A percentile compares a stretch with the other conserved stretches of the same genome.
Conservation (phyloP, 2,113 vertebrate genomes). For the Chaetura pelagica region DNA sequence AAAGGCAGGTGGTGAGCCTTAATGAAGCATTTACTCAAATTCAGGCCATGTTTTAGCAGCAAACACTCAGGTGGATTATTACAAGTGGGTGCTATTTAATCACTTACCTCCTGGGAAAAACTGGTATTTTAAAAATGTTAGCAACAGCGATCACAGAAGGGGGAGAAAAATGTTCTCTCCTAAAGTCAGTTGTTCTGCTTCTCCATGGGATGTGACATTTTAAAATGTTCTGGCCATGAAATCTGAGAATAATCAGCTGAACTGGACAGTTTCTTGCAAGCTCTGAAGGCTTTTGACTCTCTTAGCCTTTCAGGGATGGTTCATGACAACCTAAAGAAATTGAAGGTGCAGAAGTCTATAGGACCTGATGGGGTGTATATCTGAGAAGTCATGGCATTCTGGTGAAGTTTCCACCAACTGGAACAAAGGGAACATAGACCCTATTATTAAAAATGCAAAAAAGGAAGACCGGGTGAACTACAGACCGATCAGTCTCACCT, state of each 20-base stretch:
- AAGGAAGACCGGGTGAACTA: too few relatives aligned
- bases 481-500: too few relatives aligned
- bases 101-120: slow-evolving; percentile 32
- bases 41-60: slow-evolving; percentile 14
- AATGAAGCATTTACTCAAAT: slow-evolving; percentile 45
- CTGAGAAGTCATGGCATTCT: too few relatives aligned
- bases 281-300: neutral
- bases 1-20: slow-evolving; percentile 6
- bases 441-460: too few relatives aligned
- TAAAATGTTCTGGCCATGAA: neutral
- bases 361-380: too few relatives aligned
- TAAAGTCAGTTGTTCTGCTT: neutral
- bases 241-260: neutral
- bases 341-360: too few relatives aligned
- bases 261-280: neutral
- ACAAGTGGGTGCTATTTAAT: neutral
- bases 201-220: neutral
- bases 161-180: neutral
- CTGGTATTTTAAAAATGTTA: neutral
- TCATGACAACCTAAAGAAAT: too few relatives aligned
- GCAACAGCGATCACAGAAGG: neutral
- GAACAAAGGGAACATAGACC: too few relatives aligned
- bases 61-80: slow-evolving; percentile 17
- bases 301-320: neutral
- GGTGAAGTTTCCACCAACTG: too few relatives aligned